Conservation (phyloP, 2,113 vertebrate genomes). For the Hemiprocne comata region DNA sequence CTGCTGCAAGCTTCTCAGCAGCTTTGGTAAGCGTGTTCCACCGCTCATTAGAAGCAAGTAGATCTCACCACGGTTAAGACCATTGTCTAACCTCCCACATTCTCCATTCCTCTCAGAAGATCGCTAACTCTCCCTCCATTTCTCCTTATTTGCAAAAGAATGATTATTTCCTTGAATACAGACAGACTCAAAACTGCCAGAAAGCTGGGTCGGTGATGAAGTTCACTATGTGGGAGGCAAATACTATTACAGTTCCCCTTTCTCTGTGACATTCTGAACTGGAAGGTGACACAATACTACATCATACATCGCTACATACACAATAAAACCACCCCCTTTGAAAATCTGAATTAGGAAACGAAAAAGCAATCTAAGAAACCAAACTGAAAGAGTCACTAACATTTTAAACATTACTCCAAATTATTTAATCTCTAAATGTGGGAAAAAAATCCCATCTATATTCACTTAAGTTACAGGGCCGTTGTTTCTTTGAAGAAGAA, state of each 20-base stretch:
- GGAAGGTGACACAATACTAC: not conserved
- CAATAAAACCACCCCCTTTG: not conserved
- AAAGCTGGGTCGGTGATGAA: not conserved
- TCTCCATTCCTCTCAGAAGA: not conserved
- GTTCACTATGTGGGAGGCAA: not conserved
- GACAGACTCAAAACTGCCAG: not conserved
- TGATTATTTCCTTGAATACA: not conserved
- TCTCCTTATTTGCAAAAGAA: not conserved
- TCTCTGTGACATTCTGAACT: not conserved
- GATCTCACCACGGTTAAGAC: not conserved
- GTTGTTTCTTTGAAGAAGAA: not conserved
- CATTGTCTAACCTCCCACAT: not conserved
- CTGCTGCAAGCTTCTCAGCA: not conserved
- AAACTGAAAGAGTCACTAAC: not conserved
- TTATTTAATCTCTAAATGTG: not conserved
- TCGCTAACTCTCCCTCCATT: not conserved
- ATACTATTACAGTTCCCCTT: not conserved
- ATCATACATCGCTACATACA: too few species aligned
- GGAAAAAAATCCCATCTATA: not conserved
- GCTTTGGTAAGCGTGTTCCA: fast-evolving
- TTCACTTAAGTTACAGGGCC: not conserved
- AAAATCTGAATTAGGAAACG: not conserved
- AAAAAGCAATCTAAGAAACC: not conserved
- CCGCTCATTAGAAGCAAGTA: not conserved
- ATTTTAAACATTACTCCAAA: not conserved